Base-by-base conservation (phyloP, 1,140 invertebrate species). In the Heliconius hermathena region DNA sequence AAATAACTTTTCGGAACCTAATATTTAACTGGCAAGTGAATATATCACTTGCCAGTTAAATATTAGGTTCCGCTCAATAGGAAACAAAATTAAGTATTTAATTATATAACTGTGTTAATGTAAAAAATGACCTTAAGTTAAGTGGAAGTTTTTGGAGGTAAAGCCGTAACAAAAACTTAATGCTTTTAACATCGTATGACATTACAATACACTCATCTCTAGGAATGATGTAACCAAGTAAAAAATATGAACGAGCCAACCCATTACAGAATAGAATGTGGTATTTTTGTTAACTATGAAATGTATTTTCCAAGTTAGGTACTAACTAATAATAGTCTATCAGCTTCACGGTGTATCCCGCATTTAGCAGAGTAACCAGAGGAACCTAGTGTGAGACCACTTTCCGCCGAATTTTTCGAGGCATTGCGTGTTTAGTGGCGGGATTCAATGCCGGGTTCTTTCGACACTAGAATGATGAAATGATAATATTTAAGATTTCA, bases 151-250 rank as follows among this genome's bases (percentile, higher is more conserved):
- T 57, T 66, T 66, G 57, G 57, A 66, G 3, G 11, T 26, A 26
- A 9, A 0, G 16, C 57, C 22, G 1, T 29, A 66, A 57, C 54
- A 66, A 66, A 66, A 66, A 29, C 57, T 13, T 66, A 22, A 66
- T 66, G 57, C 9, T 66, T 57, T 66, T 66, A 66, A 29, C 57
- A 29, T 9, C 13, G 57, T 22, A 29, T 66, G 57, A 29, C 57
- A 66, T 66, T 66, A 66, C 57, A 66, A 66, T 66, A 66, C 22
- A 22, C 57, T 66, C 57, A 66, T 22, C 11, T 4, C 57, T 66
- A 66, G 57, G 57, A 66, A 66, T 66, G 57, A 66, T 66, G 57
- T 66, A 29, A 66, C 22, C 11, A 11, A 26, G 57, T 66, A 66
- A 66, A 66, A 66, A 66, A 4, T 66, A 8, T n/a, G 8, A 54